phyloP scores from a whole-genome alignment of 1,140 invertebrate species.

The Drosophila takahashii region DNA sequence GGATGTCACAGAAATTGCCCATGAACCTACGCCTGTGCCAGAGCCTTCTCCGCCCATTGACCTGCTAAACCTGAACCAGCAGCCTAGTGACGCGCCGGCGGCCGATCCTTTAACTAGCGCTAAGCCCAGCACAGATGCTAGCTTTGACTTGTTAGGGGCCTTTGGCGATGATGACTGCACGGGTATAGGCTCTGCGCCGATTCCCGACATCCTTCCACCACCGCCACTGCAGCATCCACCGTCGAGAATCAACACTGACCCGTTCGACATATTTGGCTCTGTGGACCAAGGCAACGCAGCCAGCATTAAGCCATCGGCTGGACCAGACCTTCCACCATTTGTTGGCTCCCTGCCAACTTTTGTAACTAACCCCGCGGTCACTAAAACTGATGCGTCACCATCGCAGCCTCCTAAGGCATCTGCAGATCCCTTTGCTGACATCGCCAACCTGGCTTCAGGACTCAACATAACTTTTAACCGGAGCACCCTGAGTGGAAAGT shows the following conservation, averaged over 20 bases:
- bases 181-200: conserved; percentile 71
- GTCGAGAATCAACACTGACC: conserved; percentile 65
- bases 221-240: conserved; percentile 42
- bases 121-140: conserved; percentile 85
- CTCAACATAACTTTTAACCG: conserved; percentile 81
- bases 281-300: conserved; percentile 42
- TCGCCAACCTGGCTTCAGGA: conserved; percentile 85
- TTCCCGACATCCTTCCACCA: conserved; percentile 70
- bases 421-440: conserved; percentile 86
- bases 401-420: conserved; percentile 58
- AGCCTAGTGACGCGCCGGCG: conserved; percentile 46
- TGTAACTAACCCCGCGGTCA: conserved; percentile 64
- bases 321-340: conserved; percentile 49
- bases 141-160: conserved; percentile 88
- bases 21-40: conserved; percentile 54
- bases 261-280: conserved; percentile 81
- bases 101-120: conserved; percentile 70
- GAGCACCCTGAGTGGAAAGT: conserved; percentile 67
- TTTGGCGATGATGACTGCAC: conserved; percentile 85
- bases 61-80: conserved; percentile 86
- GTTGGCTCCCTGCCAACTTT: conserved; percentile 61
- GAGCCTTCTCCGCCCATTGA: conserved; percentile 84
- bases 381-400: conserved; percentile 63
- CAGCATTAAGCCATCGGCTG: conserved; percentile 46
- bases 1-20: conserved; percentile 76